Base-by-base conservation (phyloP, 1,140 invertebrate genomes). In the Pygmarrhopalites habei region DNA sequence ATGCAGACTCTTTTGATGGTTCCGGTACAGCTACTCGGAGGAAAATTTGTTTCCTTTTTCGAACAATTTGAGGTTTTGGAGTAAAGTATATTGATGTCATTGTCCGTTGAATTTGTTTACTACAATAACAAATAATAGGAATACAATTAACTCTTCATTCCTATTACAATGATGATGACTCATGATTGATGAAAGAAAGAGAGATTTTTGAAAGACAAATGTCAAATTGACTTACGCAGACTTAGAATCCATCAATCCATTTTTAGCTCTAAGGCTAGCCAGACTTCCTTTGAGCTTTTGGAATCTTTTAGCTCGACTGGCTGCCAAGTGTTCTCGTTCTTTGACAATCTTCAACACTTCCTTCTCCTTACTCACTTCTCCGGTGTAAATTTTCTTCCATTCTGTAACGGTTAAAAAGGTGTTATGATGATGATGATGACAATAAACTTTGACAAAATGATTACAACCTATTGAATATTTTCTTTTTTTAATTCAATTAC, bases 71-170 rank as follows among this genome's bases (percentile, higher is more conserved):
- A 29, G 62, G n/a, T 49, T 67, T 67, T 0, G 65, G 60, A 5
- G 61, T 67, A 30, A 63, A 63, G 44, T 63, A 67, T 2, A 47
- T 51, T 21, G 60, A 49, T 21, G 60, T 67, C 65, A 67, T 67
- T 5, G 49, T 53, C 25, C 44, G 30, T 28, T 66, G 64, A 30
- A 66, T 66, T 28, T 57, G 53, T 7, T 55, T 43, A 41, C 61
- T 67, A 58, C 3, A 35, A 43, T 21, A n/a, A n/a, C n/a, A n/a
- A n/a, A n/a, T n/a, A n/a, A n/a, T n/a, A n/a, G n/a, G n/a, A n/a
- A n/a, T n/a, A n/a, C n/a, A n/a, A n/a, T n/a, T n/a, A n/a, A n/a
- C n/a, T n/a, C n/a, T n/a, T n/a, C n/a, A n/a, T n/a, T n/a, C n/a
- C n/a, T n/a, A n/a, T n/a, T n/a, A n/a, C n/a, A n/a, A n/a, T n/a